Base-by-base conservation (phyloP, 2,888 invertebrate genomes). In the Zaprionus obscuricornis region DNA sequence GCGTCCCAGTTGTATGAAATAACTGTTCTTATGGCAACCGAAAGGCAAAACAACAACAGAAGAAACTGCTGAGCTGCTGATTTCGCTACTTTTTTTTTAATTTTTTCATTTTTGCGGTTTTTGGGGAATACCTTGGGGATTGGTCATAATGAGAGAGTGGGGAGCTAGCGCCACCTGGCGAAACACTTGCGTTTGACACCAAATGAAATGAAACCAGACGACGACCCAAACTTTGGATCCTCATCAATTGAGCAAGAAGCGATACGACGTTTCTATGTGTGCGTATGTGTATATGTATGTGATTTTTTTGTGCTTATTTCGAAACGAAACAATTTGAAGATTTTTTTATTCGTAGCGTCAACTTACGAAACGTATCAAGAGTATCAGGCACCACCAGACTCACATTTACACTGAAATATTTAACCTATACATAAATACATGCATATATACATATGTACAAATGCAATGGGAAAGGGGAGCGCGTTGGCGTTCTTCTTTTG, bases 71-170 rank as follows among this genome's bases (percentile, higher is more conserved):
- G 77, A 77, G 54, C 49, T 58, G 27, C 31, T 33, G 51, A 36
- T 37, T 43, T 64, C n/a, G n/a, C n/a, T n/a, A n/a, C 54, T 43
- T 39, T 36, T 39, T 39, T 16, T 27, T 13, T 27, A 27, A 27
- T 34, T 18, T 27, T 36, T 20, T 24, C 13, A 22, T 39, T 20
- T 58, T 40, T 55, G 62, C 50, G 65, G 46, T 57, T 55, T 54
- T 50, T 59, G 79, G 79, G 79, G 81, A 79, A 79, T 81, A 78
- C 78, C 78, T 83, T 72, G 66, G 51, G 47, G 34, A 82, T 74
- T 74, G 71, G 47, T 83, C 83, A 76, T 66, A 57, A 50, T 14
- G 13, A 33, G 24, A 29, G 14, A n/a, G 13, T 17, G 8, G n/a
- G 10, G 10, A 18, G 63, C 24, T 60, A 42, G 58, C 65, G 74